Evolutionary conservation across 1,140 invertebrate genomes (phyloP).

Genomic region (Rhagoletis zephyria): DNA sequence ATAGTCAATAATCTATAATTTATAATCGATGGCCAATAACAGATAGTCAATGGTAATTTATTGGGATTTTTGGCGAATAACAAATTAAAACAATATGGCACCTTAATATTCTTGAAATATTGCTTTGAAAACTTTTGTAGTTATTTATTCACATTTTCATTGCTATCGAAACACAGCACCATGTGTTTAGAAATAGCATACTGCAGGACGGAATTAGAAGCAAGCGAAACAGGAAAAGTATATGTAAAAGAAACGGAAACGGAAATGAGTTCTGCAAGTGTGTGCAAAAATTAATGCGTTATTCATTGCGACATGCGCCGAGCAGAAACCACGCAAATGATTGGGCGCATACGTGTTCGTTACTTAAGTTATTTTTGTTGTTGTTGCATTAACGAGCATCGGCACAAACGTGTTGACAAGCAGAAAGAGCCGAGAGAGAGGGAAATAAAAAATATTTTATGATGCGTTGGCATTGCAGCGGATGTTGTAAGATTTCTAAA

Average conservation of each 20-base stretch:
- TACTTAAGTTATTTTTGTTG: too few relatives aligned
- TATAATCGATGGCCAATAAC: too few relatives aligned
- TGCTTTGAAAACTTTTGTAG: too few relatives aligned
- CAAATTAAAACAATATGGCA: too few relatives aligned
- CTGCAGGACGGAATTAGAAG: background rate
- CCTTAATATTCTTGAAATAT: too few relatives aligned
- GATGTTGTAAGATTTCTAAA: slow-evolving; percentile 19
- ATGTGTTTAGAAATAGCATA: background rate
- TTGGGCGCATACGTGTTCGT: background rate
- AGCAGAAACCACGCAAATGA: background rate
- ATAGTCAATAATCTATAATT: too few relatives aligned
- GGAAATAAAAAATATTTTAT: background rate
- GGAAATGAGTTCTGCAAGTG: slow-evolving; percentile 30
- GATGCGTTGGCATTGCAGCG: background rate
- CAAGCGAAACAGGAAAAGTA: background rate
- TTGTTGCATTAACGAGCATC: background rate
- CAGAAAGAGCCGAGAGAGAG: background rate
- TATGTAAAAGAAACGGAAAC: slow-evolving; percentile 28
- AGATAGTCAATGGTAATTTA: too few relatives aligned
- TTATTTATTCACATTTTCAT: too few relatives aligned
- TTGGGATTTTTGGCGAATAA: too few relatives aligned
- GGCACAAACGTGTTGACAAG: slow-evolving; percentile 19
- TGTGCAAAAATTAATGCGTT: slow-evolving; percentile 42
- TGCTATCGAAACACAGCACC: too few relatives aligned
- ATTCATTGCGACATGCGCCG: background rate